Base-by-base conservation (phyloP, 2,113 vertebrate species). In the Pandion haliaetus region DNA sequence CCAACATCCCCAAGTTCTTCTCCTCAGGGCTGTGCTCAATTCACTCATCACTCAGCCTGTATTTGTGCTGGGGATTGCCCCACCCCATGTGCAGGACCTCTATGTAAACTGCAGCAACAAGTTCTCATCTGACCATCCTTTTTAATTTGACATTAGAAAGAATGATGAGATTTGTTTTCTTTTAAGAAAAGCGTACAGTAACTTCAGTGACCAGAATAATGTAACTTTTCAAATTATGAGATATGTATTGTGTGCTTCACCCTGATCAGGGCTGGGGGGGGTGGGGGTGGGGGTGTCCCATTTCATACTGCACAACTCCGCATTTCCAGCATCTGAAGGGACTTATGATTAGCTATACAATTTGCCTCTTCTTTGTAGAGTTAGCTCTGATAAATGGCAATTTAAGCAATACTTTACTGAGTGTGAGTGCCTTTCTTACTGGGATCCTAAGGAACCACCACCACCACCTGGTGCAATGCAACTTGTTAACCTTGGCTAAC, bases 191-290 rank as follows among this genome's bases (percentile, higher is more conserved):
- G 13, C 1, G 2, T 55, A 24, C 16, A 4, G 47, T 34, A 62
- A 47, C 18, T 61, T 70, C 45, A 50, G 16, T 62, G 23, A 69
- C 13, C 31, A 50, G 42, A 73, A 31, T 49, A 45, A 62, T 4
- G 15, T 16, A 63, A 59, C 44, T 21, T 24, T 77, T 58, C 20
- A 17, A 77, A 42, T 38, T 26, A 17, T 58, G 26, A 20, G 17
- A 36, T 69, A 45, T 36, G 26, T 17, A 26, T 21, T 6, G 2
- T 5, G 13, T 52, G 45, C 16, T 67, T 49, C 2, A 1, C 9
- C n/a, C 50, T 65, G 24, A 34, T 55, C 4, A 0, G 15, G 3
- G 28, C 4, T 1, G 8, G 29, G 8, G 42, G n/a, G n/a, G n/a
- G n/a, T n/a, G n/a, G n/a, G n/a, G n/a, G n/a, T n/a, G n/a, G n/a